A percentile compares a stretch with the other conserved stretches of the same genome.
Evolutionary conservation across 2,888 invertebrate genomes (phyloP).

Genomic region (Drosophila paranaensis): DNA sequence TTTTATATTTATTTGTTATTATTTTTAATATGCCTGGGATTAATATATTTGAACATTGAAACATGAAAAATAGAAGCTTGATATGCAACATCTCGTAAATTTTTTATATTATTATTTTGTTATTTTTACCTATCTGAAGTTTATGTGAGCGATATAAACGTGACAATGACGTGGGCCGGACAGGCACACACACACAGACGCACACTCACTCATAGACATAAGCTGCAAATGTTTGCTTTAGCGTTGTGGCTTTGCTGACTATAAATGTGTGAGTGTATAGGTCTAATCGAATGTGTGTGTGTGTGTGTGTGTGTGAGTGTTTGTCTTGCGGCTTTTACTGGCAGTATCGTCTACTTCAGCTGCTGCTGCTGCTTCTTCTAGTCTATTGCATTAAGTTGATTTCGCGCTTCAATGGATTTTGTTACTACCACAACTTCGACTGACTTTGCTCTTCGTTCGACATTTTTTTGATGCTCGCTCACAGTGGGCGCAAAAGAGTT

Average conservation of each 20-base stretch:
- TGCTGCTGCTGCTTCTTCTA: constrained; percentile 47
- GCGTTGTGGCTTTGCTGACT: constrained; percentile 50
- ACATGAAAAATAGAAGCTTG: background rate
- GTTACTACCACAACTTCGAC: constrained; percentile 60
- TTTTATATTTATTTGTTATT: background rate
- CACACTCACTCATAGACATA: constrained; percentile 17
- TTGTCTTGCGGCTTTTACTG: constrained; percentile 42
- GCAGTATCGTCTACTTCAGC: constrained; percentile 21
- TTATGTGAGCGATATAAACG: constrained; percentile 36
- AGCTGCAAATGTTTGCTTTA: constrained; percentile 69
- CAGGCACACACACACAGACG: constrained; percentile 2
- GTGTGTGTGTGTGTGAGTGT: constrained; percentile 9
- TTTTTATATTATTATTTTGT: constrained; percentile 22
- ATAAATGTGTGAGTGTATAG: constrained; percentile 21
- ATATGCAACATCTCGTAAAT: constrained; percentile 25
- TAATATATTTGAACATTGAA: background rate
- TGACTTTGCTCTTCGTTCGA: constrained; percentile 37
- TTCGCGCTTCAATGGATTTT: constrained; percentile 72
- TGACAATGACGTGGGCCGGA: constrained; percentile 43
- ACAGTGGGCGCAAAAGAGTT: background rate
- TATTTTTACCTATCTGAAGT: constrained; percentile 43
- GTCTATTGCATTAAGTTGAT: constrained; percentile 78
- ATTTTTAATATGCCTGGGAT: constrained; percentile 14
- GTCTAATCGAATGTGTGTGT: constrained; percentile 1
- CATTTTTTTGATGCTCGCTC: background rate